phyloP scores from a whole-genome alignment of 2,888 invertebrate species.

The Caenorhabditis uteleia region DNA sequence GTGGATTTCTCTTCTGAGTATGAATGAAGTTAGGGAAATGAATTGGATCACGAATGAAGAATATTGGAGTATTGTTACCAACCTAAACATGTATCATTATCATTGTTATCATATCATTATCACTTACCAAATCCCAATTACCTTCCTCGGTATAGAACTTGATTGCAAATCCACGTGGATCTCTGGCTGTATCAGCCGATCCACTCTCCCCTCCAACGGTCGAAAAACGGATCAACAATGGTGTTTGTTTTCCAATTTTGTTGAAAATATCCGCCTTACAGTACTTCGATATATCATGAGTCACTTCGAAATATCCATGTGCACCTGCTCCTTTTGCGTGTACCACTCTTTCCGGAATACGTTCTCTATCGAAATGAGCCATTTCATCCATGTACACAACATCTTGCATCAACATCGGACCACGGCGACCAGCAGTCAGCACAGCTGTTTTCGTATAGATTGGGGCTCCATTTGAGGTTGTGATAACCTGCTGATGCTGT shows the following conservation, averaged over 20 bases:
- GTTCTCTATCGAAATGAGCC: conserved; percentile 84
- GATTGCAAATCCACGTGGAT: conserved; percentile 73
- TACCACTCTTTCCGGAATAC: conserved; percentile 79
- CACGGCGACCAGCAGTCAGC: conserved; percentile 82
- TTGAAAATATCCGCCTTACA: conserved; percentile 72
- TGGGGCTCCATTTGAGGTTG: conserved; percentile 84
- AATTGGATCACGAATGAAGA: conserved; percentile 74
- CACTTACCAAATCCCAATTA: conserved; percentile 73
- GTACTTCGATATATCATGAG: conserved; percentile 73
- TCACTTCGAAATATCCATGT: conserved; percentile 73
- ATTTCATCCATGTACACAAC: conserved; percentile 75
- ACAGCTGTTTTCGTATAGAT: conserved; percentile 81
- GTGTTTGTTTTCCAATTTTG: conserved; percentile 73
- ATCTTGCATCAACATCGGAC: conserved; percentile 82
- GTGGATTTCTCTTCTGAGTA: conserved; percentile 91
- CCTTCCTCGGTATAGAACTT: conserved; percentile 74
- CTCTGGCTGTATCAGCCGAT: conserved; percentile 73
- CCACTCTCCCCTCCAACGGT: conserved; percentile 73
- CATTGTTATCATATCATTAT: not conserved
- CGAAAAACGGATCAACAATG: conserved; percentile 72
- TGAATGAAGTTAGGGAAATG: conserved; percentile 92
- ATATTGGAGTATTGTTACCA: conserved; percentile 74
- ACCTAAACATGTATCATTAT: conserved; percentile 16
- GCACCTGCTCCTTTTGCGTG: conserved; percentile 66
- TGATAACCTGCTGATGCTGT: conserved; percentile 75